phyloP scores from a whole-genome alignment of 2,113 vertebrate species.

The Cyanoliseus patagonus region DNA sequence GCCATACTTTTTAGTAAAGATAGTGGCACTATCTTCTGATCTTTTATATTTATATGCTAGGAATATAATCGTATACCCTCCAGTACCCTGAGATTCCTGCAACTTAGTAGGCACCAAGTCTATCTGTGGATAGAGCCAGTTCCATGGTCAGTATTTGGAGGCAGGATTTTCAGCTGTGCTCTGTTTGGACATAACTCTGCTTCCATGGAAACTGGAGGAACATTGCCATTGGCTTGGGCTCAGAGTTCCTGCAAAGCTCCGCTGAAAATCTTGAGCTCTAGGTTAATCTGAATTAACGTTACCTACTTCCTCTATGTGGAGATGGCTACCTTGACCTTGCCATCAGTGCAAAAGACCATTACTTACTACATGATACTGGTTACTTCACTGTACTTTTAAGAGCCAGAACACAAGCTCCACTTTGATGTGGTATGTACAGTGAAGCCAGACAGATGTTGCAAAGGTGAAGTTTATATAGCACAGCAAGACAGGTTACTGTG shows the following conservation, averaged over 20 bases:
- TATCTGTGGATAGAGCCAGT: not conserved
- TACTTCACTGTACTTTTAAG: not conserved
- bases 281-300: too few species aligned
- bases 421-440: rapidly evolving
- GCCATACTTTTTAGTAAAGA: not conserved
- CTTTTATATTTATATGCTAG: not conserved
- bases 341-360: not conserved
- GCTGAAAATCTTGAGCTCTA: not conserved
- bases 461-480: not conserved
- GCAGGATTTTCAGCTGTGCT: not conserved
- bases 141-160: not conserved
- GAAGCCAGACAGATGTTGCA: not conserved
- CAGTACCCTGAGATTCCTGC: not conserved
- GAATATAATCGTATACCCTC: not conserved
- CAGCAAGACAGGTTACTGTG: not conserved
- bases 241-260: not conserved
- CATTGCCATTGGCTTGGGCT: not conserved
- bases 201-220: not conserved
- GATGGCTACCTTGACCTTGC: not conserved
- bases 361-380: not conserved
- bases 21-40: not conserved
- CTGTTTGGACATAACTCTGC: not conserved
- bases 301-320: not conserved
- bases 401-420: not conserved
- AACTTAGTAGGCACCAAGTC: not conserved